Evolutionary conservation across 2,888 invertebrate species (phyloP), one percentile per base, ranked within the genome.

Genomic region (Mesoligia furuncula): DNA sequence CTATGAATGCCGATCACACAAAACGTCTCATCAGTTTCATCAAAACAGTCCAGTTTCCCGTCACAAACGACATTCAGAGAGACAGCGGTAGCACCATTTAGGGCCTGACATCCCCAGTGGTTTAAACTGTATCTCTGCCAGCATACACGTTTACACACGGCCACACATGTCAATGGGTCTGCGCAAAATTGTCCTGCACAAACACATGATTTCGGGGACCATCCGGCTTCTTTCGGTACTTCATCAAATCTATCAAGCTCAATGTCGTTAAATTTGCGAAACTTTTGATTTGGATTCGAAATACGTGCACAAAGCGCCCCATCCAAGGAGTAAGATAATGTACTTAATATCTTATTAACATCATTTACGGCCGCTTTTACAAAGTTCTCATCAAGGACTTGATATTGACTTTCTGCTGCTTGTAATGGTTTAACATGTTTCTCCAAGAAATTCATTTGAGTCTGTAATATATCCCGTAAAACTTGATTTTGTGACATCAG

Each of bases 21-120:
- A 65, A 77, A 90, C 42, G 51, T 85, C 89, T 96, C 96, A 86
- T 96, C 96, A 48, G 91, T 90, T 88, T 95, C 93, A 85, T 96
- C 95, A 73, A 88, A 91, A 84, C 96, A 96, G 79, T 96, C 96
- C 27, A 93, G 80, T 93, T 95, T 96, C 0, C 96, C 96, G 79
- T 96, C 95, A 83, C 96, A 96, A 61, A 96, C 67, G 2, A 87
- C 81, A 83, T 93, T 90, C 24, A 96, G 69, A 4, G 92, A 71
- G 13, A 96, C 88, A 66, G 88, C 89, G 24, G 84, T 85, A 2
- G 87, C 85, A 0, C 89, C 90, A 54, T 88, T 90, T 9, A 93
- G 77, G 13, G 95, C 91, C 68, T 90, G 84, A 82, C 96, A 96
- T n/a, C 81, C 81, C 92, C 92, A 95, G 59, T 89, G 90, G 27